Conservation (phyloP, 2,113 vertebrate species). For the Dolichallabes microphthalmus region DNA sequence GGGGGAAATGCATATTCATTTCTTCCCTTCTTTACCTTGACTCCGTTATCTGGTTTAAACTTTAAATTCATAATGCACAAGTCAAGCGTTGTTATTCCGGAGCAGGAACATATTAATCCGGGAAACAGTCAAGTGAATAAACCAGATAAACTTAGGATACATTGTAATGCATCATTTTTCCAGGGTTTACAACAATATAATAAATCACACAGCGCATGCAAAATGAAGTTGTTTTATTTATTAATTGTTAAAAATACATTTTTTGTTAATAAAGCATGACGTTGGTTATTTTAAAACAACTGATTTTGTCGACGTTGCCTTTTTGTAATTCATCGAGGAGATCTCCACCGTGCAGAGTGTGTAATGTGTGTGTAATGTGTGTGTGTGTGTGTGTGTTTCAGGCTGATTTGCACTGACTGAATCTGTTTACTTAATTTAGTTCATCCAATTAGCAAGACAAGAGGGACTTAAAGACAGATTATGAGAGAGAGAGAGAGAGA, state of each 20-base stretch:
- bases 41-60: not conserved
- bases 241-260: not conserved
- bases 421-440: constrained; percentile 37
- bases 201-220: not conserved
- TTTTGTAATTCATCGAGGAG: not conserved
- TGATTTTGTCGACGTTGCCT: not conserved
- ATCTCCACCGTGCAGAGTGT: not conserved
- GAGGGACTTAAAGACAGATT: constrained; percentile 34
- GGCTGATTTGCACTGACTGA: constrained; percentile 10
- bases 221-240: not conserved
- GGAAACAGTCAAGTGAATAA: not conserved
- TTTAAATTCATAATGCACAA: not conserved
- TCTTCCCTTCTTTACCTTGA: not conserved
- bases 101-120: not conserved
- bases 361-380: not conserved
- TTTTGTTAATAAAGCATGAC: not conserved
- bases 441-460: constrained; percentile 38
- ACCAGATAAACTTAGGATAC: no score
- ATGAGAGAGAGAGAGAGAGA: not conserved
- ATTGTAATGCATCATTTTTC: not conserved
- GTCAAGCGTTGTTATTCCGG: no score
- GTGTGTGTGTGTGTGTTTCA: not conserved
- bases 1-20: not conserved
- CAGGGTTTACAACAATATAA: not conserved
- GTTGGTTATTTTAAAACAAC: not conserved